Conservation (phyloP, 2,888 invertebrate genomes). For the Tupiocoris notatus region DNA sequence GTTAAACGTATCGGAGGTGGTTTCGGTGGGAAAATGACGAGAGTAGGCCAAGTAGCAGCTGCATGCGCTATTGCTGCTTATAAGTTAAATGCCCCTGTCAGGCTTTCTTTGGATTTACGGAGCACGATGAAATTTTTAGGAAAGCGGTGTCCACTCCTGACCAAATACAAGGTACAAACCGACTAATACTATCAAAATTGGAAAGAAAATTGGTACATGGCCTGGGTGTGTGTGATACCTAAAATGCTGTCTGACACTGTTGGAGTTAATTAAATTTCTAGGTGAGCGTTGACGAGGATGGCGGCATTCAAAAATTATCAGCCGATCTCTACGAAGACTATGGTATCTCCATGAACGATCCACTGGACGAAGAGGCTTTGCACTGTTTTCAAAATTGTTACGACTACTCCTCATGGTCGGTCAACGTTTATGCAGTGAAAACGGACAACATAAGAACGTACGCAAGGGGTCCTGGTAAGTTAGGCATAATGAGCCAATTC, state of each 20-base stretch:
- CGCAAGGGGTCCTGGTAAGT: conserved; percentile 67
- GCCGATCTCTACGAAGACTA: conserved; percentile 56
- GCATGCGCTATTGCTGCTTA: conserved; percentile 55
- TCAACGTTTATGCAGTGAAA: conserved; percentile 55
- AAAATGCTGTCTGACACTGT: too few species aligned
- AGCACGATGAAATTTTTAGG: conserved; percentile 54
- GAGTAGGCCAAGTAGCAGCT: conserved; percentile 53
- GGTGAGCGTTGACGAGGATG: conserved; percentile 58
- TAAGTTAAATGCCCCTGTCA: conserved; percentile 53
- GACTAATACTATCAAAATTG: too few species aligned
- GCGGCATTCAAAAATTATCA: conserved; percentile 67
- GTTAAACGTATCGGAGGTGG: conserved; percentile 56
- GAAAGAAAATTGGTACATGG: too few species aligned
- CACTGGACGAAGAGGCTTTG: conserved; percentile 9
- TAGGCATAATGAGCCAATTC: neutral
- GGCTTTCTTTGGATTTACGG: conserved; percentile 54
- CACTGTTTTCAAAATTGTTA: conserved; percentile 59
- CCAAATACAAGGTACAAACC: conserved; percentile 52
- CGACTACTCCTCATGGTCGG: conserved; percentile 60
- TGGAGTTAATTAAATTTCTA: too few species aligned
- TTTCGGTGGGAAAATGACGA: conserved; percentile 56
- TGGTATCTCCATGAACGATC: conserved; percentile 53
- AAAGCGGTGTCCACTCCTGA: conserved; percentile 50
- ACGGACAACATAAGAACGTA: conserved; percentile 71
- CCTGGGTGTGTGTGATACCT: too few species aligned